These are phyloP conservation scores for Gouania willdenowi DNA, from an alignment of 2,797 vertebrate species.

Conservation along the genomic window DNA sequence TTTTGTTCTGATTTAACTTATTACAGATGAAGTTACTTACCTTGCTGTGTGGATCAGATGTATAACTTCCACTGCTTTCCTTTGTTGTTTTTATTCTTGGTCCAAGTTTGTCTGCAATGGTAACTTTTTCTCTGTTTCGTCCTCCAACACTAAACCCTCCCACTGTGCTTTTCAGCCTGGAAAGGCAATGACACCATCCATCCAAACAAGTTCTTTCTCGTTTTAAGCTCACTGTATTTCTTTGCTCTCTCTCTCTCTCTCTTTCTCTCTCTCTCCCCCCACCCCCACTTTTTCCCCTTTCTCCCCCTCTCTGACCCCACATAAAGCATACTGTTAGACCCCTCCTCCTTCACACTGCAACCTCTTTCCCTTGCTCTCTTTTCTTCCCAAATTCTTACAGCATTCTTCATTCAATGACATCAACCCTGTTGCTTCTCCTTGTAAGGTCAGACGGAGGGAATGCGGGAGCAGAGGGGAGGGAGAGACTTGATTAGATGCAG, in stretches of 20 bases:
- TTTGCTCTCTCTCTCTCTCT: constrained; percentile 43
- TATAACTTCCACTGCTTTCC: constrained; percentile 25
- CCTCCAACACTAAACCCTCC: constrained; percentile 69
- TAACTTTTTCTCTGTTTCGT: constrained; percentile 58
- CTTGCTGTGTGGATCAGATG: constrained; percentile 25
- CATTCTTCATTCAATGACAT: constrained; percentile 85
- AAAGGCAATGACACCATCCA: constrained; percentile 80
- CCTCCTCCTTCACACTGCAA: too few relatives aligned
- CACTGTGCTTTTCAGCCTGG: constrained; percentile 61
- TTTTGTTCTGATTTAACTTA: not conserved
- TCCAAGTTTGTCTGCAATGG: constrained; percentile 46
- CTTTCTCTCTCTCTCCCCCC: constrained; percentile 46
- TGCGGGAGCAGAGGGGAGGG: constrained; percentile 60
- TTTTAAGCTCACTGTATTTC: constrained; percentile 57
- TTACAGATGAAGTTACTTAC: constrained; percentile 33
- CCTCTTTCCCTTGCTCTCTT: constrained; percentile 21
- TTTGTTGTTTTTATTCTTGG: constrained; percentile 35
- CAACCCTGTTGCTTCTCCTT: constrained; percentile 82
- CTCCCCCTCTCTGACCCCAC: constrained; percentile 31
- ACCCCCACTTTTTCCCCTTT: constrained; percentile 48
- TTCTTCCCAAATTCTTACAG: constrained; percentile 77
- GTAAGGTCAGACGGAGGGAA: constrained; percentile 80
- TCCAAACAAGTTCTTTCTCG: constrained; percentile 80
- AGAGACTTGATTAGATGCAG: constrained; percentile 78
- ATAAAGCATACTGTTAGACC: constrained; percentile 51